phyloP scores from a whole-genome alignment of 2,797 vertebrate species.

The Adrianichthys oophorus region DNA sequence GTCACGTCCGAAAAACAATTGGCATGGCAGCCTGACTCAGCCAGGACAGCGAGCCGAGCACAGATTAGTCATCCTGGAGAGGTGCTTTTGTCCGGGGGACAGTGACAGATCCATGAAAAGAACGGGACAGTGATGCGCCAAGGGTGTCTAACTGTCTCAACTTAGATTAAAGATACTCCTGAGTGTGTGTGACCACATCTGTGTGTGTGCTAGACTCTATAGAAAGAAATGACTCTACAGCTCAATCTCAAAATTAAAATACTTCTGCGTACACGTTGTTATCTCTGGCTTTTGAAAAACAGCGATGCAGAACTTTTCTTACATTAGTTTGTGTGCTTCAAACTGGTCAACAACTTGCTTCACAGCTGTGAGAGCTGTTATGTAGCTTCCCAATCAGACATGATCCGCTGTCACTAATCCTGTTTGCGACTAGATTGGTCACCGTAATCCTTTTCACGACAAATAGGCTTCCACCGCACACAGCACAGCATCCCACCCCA shows the following conservation, averaged over 20 bases:
- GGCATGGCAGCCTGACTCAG: slow-evolving; percentile 76
- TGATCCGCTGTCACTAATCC: slow-evolving; percentile 77
- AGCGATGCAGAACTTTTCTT: slow-evolving; percentile 3
- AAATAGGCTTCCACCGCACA: slow-evolving; percentile 57
- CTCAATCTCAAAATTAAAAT: slow-evolving; percentile 48
- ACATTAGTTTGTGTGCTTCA: slow-evolving; percentile 1
- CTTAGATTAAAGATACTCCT: slow-evolving; percentile 58
- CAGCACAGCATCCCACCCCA: slow-evolving; percentile 48
- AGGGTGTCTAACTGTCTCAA: slow-evolving; percentile 66
- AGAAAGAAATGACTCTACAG: slow-evolving; percentile 54
- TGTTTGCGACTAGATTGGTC: slow-evolving; percentile 74
- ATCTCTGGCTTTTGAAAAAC: slow-evolving; percentile 17
- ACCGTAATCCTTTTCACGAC: slow-evolving; percentile 71
- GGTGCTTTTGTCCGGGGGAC: slow-evolving; percentile 62
- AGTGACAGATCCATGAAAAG: slow-evolving; percentile 66
- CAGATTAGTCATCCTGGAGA: slow-evolving; percentile 72
- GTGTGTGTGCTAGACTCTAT: slow-evolving; percentile 40
- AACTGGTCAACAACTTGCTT: slow-evolving; percentile 54
- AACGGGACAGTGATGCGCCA: slow-evolving; percentile 59
- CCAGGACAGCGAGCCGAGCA: slow-evolving; percentile 68
- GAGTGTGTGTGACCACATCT: slow-evolving; percentile 37
- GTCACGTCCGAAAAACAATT: slow-evolving; percentile 72
- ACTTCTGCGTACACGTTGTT: slow-evolving; percentile 27
- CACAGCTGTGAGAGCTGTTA: slow-evolving; percentile 58
- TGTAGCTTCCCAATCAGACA: slow-evolving; percentile 76